Conservation (phyloP, 1,140 invertebrate genomes). For the Trachelipus rathkii region DNA sequence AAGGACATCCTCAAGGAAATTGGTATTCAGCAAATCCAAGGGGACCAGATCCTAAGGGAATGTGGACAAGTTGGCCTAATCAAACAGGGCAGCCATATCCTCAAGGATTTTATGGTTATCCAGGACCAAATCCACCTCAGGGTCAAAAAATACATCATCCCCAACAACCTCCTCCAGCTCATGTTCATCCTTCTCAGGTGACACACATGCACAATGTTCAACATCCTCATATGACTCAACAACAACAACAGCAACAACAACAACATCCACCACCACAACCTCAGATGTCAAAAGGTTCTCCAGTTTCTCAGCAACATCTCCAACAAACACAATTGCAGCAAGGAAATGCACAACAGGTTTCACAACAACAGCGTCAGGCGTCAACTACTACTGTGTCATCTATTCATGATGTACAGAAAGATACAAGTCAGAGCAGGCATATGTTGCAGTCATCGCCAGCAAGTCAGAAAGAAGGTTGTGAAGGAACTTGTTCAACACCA, state of each 20-base stretch:
- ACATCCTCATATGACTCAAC: background rate
- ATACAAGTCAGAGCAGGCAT: background rate
- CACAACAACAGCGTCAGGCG: slow-evolving; percentile 4
- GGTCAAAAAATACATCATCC: slow-evolving; percentile 3
- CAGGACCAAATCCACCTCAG: slow-evolving; percentile 8
- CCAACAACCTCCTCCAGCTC: slow-evolving; percentile 20
- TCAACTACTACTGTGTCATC: background rate
- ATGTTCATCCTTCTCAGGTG: slow-evolving; percentile 17
- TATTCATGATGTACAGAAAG: background rate
- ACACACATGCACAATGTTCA: background rate
- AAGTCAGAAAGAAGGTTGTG: background rate
- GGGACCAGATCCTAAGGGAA: background rate
- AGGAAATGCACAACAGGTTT: background rate
- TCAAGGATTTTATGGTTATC: background rate
- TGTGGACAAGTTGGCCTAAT: background rate
- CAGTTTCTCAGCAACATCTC: background rate
- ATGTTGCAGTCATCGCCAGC: background rate
- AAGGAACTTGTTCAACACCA: background rate
- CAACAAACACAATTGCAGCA: slow-evolving; percentile 12
- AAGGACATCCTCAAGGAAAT: background rate
- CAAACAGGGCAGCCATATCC: background rate
- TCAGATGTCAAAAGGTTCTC: background rate
- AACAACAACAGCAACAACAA: background rate
- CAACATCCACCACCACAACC: background rate
- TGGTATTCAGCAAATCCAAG: background rate